Evolutionary conservation across 2,888 invertebrate species (phyloP), one percentile per base, ranked within the genome.

Genomic region (Leptopterna dolabrata): DNA sequence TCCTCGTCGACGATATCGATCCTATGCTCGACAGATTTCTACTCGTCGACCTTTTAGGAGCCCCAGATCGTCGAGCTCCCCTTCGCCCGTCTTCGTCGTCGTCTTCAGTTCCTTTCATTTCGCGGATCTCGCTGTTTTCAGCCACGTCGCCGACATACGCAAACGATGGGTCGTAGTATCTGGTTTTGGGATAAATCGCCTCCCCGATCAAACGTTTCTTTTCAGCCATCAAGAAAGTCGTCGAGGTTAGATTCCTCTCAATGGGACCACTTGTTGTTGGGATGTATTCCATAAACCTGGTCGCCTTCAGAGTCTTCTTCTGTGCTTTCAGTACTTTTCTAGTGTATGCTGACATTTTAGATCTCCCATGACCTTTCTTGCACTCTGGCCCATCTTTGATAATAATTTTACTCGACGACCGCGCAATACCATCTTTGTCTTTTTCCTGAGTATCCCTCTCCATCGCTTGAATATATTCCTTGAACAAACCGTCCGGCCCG

Each of bases 401-500:
- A 30, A 27, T 16, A 2, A 9, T 43, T 55, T 55, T 81, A n/a
- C 27, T 27, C 9, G 36, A 73, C 11, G 41, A 19, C 14, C 27
- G 36, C 9, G 63, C 70, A 14, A 70, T 11, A 11, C 1, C 2
- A 19, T n/a, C 80, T 47, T n/a, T 27, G 16, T 73, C 73, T 73
- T 73, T 73, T 9, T 73, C 73, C 36, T n/a, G 19, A 16, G 3
- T n/a, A 7, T 83, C 83, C 14, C 70, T 63, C 19, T 83, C 83
- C 19, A 36, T 41, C 27, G n/a, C 27, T 30, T 24, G 36, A 27
- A 73, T 41, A 30, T 71, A 71, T 47, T 88, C 88, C 45, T 85
- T 88, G 55, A 86, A 81, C n/a, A 88, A 43, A 9, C 88, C 88
- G 0, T 81, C 86, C 0, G 63, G 51, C 9, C 86, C 86, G 14